These are phyloP conservation scores for Parnassius mnemosyne DNA, from an alignment of 2,888 invertebrate species.

Conservation along the genomic window DNA sequence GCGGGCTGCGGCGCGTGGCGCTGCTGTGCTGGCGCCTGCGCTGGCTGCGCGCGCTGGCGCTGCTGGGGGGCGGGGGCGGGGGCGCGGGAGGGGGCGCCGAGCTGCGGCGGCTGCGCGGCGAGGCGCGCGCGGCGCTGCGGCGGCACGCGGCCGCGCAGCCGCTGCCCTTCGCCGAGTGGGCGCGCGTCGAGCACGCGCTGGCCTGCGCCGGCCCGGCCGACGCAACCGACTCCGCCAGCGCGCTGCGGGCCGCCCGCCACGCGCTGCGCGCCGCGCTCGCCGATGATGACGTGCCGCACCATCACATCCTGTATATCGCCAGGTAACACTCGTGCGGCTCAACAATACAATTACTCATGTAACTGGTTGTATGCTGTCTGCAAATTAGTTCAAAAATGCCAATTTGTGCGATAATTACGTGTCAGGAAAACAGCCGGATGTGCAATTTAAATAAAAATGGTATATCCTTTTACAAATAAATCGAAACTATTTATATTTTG, in stretches of 20 bases:
- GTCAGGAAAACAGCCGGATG: too few species aligned
- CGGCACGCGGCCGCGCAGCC: slow-evolving; percentile 29
- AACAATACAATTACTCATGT: too few species aligned
- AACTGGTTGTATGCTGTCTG: too few species aligned
- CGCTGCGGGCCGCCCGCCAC: slow-evolving; percentile 34
- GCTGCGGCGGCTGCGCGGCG: slow-evolving; percentile 36
- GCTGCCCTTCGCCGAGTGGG: slow-evolving; percentile 30
- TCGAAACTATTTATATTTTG: too few species aligned
- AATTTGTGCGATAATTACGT: too few species aligned
- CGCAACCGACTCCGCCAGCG: slow-evolving; percentile 29
- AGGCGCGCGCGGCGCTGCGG: slow-evolving; percentile 21
- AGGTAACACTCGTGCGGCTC: slow-evolving; percentile 26
- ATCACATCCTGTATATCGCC: slow-evolving; percentile 44
- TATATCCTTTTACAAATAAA: too few species aligned
- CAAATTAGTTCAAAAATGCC: too few species aligned
- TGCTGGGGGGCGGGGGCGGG: slow-evolving; percentile 35
- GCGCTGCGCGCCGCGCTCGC: slow-evolving; percentile 50
- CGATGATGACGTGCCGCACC: slow-evolving; percentile 36
- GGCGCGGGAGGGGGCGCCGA: slow-evolving; percentile 35
- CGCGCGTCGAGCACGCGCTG: slow-evolving; percentile 25
- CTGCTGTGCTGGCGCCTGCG: slow-evolving; percentile 64
- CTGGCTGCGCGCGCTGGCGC: slow-evolving; percentile 53
- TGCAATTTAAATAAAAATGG: too few species aligned
- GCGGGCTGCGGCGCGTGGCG: slow-evolving; percentile 42
- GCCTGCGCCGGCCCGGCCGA: slow-evolving; percentile 29